Evolutionary conservation across 2,888 invertebrate genomes (phyloP).

Genomic region (Hypselothyrea guttata): DNA sequence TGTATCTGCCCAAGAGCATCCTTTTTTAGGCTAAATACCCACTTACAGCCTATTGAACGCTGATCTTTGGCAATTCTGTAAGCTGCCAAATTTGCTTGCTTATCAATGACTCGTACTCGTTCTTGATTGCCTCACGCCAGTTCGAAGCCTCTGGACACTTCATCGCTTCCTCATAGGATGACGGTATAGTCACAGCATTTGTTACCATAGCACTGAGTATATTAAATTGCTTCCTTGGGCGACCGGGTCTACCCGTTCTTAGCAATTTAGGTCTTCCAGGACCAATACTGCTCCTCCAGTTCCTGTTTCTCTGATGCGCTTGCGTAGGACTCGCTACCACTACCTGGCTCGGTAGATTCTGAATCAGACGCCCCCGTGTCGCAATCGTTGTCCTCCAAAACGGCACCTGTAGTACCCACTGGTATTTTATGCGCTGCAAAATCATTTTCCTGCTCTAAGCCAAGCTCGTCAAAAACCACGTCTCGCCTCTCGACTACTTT

Average conservation of each 20-base stretch:
- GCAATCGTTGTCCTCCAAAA: not conserved
- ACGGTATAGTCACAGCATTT: not conserved
- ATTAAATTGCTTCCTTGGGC: no score
- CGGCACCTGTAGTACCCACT: no score
- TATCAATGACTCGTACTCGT: constrained; percentile 1
- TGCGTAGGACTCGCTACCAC: not conserved
- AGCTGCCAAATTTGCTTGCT: constrained; percentile 1
- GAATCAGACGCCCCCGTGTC: not conserved
- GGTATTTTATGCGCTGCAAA: no score
- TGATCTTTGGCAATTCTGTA: constrained; percentile 1
- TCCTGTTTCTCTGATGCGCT: not conserved
- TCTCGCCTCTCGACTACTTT: constrained; percentile 1
- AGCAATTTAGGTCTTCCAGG: no score
- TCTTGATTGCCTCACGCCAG: not conserved
- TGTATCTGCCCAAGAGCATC: not conserved
- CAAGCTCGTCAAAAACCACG: constrained; percentile 1
- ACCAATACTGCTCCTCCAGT: not conserved
- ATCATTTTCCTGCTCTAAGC: not conserved
- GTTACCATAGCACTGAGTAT: not conserved
- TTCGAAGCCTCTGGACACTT: not conserved
- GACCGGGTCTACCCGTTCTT: no score
- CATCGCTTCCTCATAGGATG: not conserved
- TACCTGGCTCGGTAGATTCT: not conserved
- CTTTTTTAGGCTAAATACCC: not conserved
- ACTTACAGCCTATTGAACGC: not conserved